Percentiles rank a stretch among this genome's conserved stretches.
phyloP scores from a whole-genome alignment of 2,888 invertebrate genomes.

The Acheta domesticus region DNA sequence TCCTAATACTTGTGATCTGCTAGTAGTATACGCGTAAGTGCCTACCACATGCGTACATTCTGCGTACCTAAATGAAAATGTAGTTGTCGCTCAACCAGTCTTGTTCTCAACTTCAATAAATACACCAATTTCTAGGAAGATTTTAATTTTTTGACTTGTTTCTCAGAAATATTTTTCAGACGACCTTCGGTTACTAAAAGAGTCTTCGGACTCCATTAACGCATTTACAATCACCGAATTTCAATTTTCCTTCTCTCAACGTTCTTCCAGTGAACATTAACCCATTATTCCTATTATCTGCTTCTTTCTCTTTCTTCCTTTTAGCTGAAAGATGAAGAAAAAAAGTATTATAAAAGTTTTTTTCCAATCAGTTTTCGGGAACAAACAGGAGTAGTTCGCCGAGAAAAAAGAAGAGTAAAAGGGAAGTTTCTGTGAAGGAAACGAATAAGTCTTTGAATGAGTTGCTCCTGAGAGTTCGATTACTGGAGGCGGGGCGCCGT shows the following conservation, averaged over 20 bases:
- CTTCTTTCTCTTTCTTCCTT: not conserved
- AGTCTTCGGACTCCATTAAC: slow-evolving; percentile 44
- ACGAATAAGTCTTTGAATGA: slow-evolving; percentile 10
- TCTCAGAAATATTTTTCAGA: slow-evolving; percentile 42
- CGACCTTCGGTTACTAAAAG: slow-evolving; percentile 36
- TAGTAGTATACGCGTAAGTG: too few relatives aligned
- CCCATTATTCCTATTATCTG: slow-evolving; percentile 11
- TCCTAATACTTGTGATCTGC: too few relatives aligned
- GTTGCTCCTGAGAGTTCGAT: not conserved
- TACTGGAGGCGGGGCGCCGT: not conserved
- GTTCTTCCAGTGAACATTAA: not conserved
- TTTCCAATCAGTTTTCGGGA: slow-evolving; percentile 9
- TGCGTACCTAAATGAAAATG: too few relatives aligned
- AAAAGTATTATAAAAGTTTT: slow-evolving; percentile 22
- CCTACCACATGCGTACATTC: too few relatives aligned
- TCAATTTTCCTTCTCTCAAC: slow-evolving; percentile 45
- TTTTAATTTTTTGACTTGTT: slow-evolving; percentile 40
- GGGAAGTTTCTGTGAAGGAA: not conserved
- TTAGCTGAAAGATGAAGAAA: not conserved
- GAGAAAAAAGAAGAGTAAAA: not conserved
- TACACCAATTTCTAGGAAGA: slow-evolving; percentile 40
- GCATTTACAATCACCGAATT: slow-evolving; percentile 47
- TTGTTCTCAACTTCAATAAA: too few relatives aligned
- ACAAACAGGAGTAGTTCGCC: not conserved
- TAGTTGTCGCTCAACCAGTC: too few relatives aligned